phyloP scores from a whole-genome alignment of 2,888 invertebrate genomes.

The Cataglyphis albicans region DNA sequence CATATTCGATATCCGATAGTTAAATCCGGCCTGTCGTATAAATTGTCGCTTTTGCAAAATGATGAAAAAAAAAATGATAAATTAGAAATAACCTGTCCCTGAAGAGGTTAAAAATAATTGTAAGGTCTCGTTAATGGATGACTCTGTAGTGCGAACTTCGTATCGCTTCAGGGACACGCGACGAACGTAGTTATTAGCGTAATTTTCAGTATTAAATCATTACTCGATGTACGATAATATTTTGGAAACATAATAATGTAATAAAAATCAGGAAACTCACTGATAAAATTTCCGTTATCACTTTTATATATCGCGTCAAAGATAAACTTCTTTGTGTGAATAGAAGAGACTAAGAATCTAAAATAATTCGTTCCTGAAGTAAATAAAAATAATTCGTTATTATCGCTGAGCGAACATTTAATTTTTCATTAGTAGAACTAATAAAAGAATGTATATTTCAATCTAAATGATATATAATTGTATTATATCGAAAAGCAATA shows the following conservation, averaged over 20 bases:
- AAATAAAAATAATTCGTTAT: slow-evolving; percentile 43
- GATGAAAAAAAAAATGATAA: slow-evolving; percentile 35
- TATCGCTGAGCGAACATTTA: not conserved
- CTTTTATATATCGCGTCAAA: slow-evolving; percentile 6
- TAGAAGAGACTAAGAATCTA: slow-evolving; percentile 15
- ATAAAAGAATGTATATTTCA: slow-evolving; percentile 1
- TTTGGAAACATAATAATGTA: slow-evolving; percentile 3
- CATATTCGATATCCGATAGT: slow-evolving; percentile 22
- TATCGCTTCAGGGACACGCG: slow-evolving; percentile 34
- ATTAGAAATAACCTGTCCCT: slow-evolving; percentile 50
- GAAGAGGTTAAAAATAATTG: slow-evolving; percentile 51
- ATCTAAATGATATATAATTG: slow-evolving; percentile 9
- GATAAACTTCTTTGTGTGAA: slow-evolving; percentile 11
- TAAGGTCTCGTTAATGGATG: slow-evolving; percentile 36
- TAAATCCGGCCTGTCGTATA: slow-evolving; percentile 1
- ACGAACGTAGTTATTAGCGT: slow-evolving; percentile 16
- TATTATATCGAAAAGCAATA: slow-evolving; percentile 6
- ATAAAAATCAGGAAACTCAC: not conserved
- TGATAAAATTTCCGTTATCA: not conserved
- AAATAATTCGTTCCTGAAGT: slow-evolving; percentile 26
- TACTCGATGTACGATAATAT: not conserved
- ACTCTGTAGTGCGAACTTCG: slow-evolving; percentile 36
- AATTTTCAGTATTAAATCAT: slow-evolving; percentile 1
- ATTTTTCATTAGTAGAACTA: not conserved
- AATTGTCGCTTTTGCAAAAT: not conserved